Evolutionary conservation across 2,113 vertebrate species (phyloP).

Genomic region (Jaculus jaculus): DNA sequence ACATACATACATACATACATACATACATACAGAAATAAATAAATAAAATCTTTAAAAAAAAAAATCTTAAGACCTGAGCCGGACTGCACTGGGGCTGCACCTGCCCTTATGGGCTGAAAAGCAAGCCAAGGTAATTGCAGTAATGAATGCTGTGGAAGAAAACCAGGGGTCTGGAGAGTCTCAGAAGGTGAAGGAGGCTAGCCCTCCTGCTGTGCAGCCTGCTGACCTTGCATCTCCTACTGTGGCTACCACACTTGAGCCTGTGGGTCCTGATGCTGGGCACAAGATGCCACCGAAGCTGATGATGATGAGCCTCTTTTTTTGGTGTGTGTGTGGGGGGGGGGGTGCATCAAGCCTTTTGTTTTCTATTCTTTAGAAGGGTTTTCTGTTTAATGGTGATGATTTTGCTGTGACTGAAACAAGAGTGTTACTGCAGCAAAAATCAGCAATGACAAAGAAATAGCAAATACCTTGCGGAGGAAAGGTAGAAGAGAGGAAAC

Average conservation of each 20-base stretch:
- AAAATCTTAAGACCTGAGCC: no score
- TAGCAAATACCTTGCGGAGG: constrained; percentile 77
- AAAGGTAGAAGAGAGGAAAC: constrained; percentile 72
- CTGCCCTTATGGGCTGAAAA: constrained; percentile 89
- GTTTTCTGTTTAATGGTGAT: constrained; percentile 89
- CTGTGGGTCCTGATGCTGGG: constrained; percentile 86
- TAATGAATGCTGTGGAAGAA: constrained; percentile 93
- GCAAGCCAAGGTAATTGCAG: constrained; percentile 94
- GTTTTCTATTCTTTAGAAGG: constrained; percentile 94
- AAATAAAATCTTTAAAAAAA: no score
- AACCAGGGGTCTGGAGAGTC: constrained; percentile 86
- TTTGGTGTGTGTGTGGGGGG: constrained; percentile 81
- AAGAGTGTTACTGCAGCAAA: constrained; percentile 76
- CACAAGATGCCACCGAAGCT: constrained; percentile 91
- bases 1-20: no score
- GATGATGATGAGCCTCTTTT: constrained; percentile 89
- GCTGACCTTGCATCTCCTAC: constrained; percentile 95
- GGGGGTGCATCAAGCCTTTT: constrained; percentile 89
- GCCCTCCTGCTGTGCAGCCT: constrained; percentile 89
- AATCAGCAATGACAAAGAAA: constrained; percentile 83
- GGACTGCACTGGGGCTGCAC: no score
- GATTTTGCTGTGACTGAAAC: constrained; percentile 81
- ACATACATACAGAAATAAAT: no score
- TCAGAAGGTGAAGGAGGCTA: constrained; percentile 88
- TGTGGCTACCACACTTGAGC: constrained; percentile 95